Base-by-base conservation (phyloP, 1,140 invertebrate genomes). In the Scaptomyza pallida region DNA sequence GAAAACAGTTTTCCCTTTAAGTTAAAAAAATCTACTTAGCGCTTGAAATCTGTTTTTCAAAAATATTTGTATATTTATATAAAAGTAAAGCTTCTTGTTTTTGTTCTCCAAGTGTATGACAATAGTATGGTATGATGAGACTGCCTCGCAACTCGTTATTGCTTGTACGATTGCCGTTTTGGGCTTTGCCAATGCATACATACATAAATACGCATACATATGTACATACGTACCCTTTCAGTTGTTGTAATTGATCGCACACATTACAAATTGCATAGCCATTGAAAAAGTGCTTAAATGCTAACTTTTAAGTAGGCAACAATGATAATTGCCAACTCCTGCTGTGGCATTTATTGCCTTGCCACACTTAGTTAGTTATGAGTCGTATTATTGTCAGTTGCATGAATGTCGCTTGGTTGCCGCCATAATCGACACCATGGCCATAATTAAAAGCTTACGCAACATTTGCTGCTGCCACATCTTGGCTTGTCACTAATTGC, bases 401-500 rank as follows among this genome's bases (percentile, higher is more conserved):
- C 41, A 47, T 69, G 33, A 10, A 35, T 12, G 59, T 47, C 65
- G 65, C 57, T 52, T 61, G 54, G 60, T 45, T 55, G 60, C 56
- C 64, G 54, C 63, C 62, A 72, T 68, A 45, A 73, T 48, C 56
- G 74, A 56, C 59, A 72, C 57, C 52, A n/a, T 43, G 55, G 69
- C 19, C 51, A 76, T 74, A 74, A 82, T 78, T 82, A 74, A 71
- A 65, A 57, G 70, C 74, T 61, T 56, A 74, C 40, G 56, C 47
- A 78, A 48, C 74, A 74, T 75, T 74, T 72, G 50, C 48, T 72
- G 50, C 48, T 17, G 45, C 51, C 60, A 64, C 48, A 47, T 61
- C 55, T 64, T 77, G 72, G 55, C 71, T 51, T 69, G 63, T 77
- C 61, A 73, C 69, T 85, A 86, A 81, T 86, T 86, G 82, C 65